Evolutionary conservation across 1,140 invertebrate species (phyloP).

Genomic region (Drosophila melanica): DNA sequence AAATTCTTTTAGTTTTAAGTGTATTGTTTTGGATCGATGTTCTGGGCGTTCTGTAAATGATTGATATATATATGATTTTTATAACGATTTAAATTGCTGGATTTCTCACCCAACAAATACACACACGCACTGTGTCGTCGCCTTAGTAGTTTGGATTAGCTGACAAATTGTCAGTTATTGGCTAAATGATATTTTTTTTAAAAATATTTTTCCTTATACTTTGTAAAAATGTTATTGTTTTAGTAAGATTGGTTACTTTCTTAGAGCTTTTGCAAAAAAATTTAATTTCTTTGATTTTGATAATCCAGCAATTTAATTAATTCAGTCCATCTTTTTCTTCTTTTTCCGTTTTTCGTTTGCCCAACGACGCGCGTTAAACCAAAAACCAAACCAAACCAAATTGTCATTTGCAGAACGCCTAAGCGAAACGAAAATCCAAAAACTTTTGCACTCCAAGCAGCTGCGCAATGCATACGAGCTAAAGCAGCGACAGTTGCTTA

Average conservation of each 20-base stretch:
- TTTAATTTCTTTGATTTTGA: constrained; percentile 54
- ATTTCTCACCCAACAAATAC: constrained; percentile 47
- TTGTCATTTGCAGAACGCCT: constrained; percentile 83
- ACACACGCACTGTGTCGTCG: constrained; percentile 68
- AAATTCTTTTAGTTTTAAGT: constrained; percentile 34
- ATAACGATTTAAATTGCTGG: constrained; percentile 69
- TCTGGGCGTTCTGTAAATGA: constrained; percentile 65
- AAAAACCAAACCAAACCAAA: constrained; percentile 32
- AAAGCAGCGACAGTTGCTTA: constrained; percentile 34
- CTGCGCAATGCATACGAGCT: constrained; percentile 65
- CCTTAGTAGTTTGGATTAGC: constrained; percentile 48
- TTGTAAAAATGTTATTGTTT: constrained; percentile 17
- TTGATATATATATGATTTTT: constrained; percentile 21
- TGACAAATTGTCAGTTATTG: background rate
- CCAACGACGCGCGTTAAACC: constrained; percentile 59
- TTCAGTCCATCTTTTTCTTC: constrained; percentile 77
- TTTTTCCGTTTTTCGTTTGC: constrained; percentile 74
- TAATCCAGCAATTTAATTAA: constrained; percentile 83
- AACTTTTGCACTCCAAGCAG: constrained; percentile 66
- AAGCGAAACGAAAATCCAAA: constrained; percentile 68
- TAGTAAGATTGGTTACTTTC: constrained; percentile 23
- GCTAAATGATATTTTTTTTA: background rate
- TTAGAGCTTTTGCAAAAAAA: constrained; percentile 38
- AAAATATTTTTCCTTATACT: constrained; percentile 9
- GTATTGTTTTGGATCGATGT: constrained; percentile 34